Base-by-base conservation (phyloP, 2,797 vertebrate species). In the Psittacula echo region DNA sequence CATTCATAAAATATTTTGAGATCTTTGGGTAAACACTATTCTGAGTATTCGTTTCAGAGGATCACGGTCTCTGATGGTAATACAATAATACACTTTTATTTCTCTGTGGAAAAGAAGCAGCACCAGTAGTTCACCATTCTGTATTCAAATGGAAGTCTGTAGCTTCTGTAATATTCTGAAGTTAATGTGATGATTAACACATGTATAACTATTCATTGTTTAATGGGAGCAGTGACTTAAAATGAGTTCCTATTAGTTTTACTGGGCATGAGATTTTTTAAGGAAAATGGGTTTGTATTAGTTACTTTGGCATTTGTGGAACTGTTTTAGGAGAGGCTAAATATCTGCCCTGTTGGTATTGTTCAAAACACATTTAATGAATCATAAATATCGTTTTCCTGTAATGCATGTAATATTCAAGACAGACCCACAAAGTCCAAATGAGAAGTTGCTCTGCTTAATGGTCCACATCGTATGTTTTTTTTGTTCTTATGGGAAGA, bases 401-500 rank as follows among this genome's bases (percentile, higher is more conserved):
- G 9, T 71, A 79, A 45, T 42, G 44, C 44, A 26, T 0, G 8
- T 22, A 67, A 11, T 70, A 68, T 78, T 11, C 4, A 37, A 67
- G 71, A 44, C 64, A 87, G 42, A 58, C 11, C 3, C 44, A 85
- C 21, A 48, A 73, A 65, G 44, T 82, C 32, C 11, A 67, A 61
- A 41, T 30, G 37, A 76, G 58, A 88, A 93, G 60, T 82, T 85
- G 20, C 32, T 76, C 39, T 64, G 47, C 77, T 87, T 94, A 74
- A 71, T 87, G 37, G n/a, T 93, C 68, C 42, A 34, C 90, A 53
- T 93, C 79, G 84, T 81, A 26, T 2, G 56, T 91, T 93, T 94
- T 94, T 87, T 85, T 94, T 71, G 67, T 56, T 80, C 77, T 94
- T 56, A 53, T 45, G 78, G 86, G 85, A 97, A 92, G 67, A 65